These are phyloP conservation scores for Aspidiotus destructor DNA, from an alignment of 2,888 invertebrate species.

Conservation along the genomic window DNA sequence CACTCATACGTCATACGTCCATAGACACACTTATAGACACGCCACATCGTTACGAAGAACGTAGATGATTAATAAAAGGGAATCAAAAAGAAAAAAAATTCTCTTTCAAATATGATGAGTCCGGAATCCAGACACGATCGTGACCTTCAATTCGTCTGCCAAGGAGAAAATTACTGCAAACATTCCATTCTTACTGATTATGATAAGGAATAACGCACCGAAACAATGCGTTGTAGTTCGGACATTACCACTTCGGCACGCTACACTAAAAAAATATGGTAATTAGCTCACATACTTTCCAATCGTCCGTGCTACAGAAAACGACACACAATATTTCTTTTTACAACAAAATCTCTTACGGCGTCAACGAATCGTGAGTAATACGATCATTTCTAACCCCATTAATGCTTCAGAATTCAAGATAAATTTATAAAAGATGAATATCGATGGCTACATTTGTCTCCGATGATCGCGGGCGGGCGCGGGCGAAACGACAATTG, in stretches of 20 bases:
- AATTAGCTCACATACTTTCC: no score
- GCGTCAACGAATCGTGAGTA: no score
- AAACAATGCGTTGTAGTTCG: background rate
- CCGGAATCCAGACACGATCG: constrained; percentile 6
- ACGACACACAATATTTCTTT: no score
- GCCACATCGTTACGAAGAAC: background rate
- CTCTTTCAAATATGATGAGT: background rate
- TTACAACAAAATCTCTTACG: no score
- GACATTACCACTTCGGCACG: background rate
- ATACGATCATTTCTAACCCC: no score
- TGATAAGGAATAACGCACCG: constrained; percentile 1
- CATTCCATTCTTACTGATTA: constrained; percentile 14
- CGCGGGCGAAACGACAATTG: no score
- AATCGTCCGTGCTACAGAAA: no score
- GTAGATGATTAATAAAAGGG: background rate
- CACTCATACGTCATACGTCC: background rate
- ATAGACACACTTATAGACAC: background rate
- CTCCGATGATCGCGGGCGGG: no score
- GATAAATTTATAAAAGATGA: no score
- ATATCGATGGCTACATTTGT: no score
- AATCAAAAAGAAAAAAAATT: background rate
- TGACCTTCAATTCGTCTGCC: constrained; percentile 14
- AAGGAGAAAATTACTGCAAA: constrained; percentile 18
- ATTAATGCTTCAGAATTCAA: no score
- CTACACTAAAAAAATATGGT: no score